phyloP scores from a whole-genome alignment of 2,797 vertebrate species.

The Phrynocephalus guinanensis region DNA sequence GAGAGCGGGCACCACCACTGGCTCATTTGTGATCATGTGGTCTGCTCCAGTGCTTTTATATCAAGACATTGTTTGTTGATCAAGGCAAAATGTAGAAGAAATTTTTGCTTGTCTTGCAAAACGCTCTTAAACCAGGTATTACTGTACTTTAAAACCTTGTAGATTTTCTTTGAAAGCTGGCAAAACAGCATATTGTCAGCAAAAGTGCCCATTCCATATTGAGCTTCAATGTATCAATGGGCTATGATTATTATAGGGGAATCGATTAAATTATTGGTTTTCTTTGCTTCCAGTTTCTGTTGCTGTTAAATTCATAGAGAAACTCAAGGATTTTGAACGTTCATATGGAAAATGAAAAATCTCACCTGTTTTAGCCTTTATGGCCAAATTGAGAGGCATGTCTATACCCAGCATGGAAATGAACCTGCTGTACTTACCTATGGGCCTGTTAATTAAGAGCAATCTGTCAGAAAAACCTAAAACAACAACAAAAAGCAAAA shows the following conservation, averaged over 20 bases:
- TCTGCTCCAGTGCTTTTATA: no score
- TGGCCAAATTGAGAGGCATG: background rate
- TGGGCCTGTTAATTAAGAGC: background rate
- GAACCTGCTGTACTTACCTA: background rate
- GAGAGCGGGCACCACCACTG: no score
- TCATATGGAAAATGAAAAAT: background rate
- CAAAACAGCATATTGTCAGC: conserved; percentile 20
- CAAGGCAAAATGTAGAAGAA: no score
- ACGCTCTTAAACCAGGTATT: no score
- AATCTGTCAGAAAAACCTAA: background rate
- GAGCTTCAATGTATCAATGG: background rate
- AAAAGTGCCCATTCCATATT: background rate
- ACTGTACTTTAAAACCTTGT: conserved; percentile 23
- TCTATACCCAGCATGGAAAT: background rate
- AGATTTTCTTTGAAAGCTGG: conserved; percentile 41
- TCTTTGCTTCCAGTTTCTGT: background rate
- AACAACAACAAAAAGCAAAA: background rate
- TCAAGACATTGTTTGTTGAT: no score
- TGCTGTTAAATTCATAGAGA: background rate
- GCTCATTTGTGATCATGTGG: no score
- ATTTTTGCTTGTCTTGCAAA: no score
- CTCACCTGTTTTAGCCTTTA: background rate
- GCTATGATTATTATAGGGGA: background rate
- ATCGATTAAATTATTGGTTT: background rate
- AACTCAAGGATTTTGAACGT: background rate